These are phyloP conservation scores for Xenopus laevis DNA, from an alignment of 2,113 vertebrate species.

Conservation along the genomic window DNA sequence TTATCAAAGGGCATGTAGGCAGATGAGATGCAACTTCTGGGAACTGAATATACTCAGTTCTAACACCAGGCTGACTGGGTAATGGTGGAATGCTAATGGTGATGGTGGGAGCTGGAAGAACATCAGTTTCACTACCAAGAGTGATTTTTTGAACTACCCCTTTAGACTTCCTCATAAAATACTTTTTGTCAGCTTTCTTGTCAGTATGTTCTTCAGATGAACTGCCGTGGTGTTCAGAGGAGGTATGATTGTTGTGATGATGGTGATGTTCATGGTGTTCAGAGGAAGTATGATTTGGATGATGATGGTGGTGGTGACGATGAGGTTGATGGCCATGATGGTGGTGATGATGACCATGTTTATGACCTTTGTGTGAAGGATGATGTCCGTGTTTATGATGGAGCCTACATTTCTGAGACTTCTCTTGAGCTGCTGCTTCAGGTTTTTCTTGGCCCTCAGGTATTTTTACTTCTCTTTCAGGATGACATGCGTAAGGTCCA, in stretches of 20 bases:
- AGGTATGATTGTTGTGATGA: slow-evolving; percentile 1
- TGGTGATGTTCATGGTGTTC: background rate
- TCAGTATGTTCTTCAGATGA: slow-evolving; percentile 33
- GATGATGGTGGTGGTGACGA: background rate
- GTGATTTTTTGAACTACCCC: slow-evolving; percentile 8
- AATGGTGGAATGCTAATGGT: background rate
- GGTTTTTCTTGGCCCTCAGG: background rate
- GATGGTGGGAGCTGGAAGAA: slow-evolving; percentile 18
- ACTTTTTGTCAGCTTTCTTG: background rate
- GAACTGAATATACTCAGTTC: slow-evolving; percentile 6
- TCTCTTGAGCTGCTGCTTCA: background rate
- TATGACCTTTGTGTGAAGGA: slow-evolving; percentile 6
- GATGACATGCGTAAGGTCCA: background rate
- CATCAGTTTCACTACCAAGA: background rate
- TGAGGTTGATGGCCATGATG: background rate
- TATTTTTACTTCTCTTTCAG: background rate
- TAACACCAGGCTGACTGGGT: background rate
- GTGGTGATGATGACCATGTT: slow-evolving; percentile 7
- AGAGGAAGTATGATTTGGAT: background rate
- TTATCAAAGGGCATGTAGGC: slow-evolving; percentile 16
- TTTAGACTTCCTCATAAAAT: slow-evolving; percentile 8
- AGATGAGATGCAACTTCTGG: slow-evolving; percentile 1
- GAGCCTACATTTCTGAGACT: background rate
- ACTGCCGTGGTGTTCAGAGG: background rate
- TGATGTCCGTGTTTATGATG: background rate